Percentiles rank a stretch among this genome's conserved stretches.
phyloP scores from a whole-genome alignment of 2,888 invertebrate genomes.

The Acrocyrtus sp. region DNA sequence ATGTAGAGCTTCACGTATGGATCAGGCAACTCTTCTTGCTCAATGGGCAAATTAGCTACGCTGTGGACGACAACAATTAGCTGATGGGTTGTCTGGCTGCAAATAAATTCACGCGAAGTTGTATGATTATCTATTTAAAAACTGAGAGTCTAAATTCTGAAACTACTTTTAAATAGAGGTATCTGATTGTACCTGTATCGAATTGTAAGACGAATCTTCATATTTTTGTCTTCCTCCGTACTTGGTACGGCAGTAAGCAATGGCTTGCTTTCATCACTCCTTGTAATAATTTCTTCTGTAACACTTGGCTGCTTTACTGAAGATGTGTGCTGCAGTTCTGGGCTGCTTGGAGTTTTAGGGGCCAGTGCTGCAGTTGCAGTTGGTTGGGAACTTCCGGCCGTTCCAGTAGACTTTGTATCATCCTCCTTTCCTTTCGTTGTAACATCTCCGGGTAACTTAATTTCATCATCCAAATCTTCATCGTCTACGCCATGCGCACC shows the following conservation, averaged over 20 bases:
- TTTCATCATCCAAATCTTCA: slow-evolving; percentile 51
- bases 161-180: no score
- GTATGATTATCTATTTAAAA: no score
- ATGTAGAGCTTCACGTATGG: slow-evolving; percentile 90
- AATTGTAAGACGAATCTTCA: slow-evolving; percentile 59
- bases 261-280: slow-evolving; percentile 45
- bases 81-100: slow-evolving; percentile 73
- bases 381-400: neutral
- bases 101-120: slow-evolving; percentile 16
- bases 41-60: slow-evolving; percentile 85
- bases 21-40: slow-evolving; percentile 86
- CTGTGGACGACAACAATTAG: slow-evolving; percentile 88
- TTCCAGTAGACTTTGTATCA: neutral
- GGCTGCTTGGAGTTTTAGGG: neutral
- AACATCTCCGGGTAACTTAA: slow-evolving; percentile 26
- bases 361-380: slow-evolving; percentile 4
- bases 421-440: neutral
- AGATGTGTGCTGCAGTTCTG: slow-evolving; percentile 7
- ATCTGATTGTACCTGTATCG: slow-evolving; percentile 34
- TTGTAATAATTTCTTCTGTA: slow-evolving; percentile 20
- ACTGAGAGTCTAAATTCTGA: no score
- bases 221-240: slow-evolving; percentile 43
- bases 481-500: slow-evolving; percentile 45
- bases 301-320: slow-evolving; percentile 11
- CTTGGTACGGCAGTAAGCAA: slow-evolving; percentile 28